Conservation (phyloP, 2,797 vertebrate species). For the Poecilia velifera region DNA sequence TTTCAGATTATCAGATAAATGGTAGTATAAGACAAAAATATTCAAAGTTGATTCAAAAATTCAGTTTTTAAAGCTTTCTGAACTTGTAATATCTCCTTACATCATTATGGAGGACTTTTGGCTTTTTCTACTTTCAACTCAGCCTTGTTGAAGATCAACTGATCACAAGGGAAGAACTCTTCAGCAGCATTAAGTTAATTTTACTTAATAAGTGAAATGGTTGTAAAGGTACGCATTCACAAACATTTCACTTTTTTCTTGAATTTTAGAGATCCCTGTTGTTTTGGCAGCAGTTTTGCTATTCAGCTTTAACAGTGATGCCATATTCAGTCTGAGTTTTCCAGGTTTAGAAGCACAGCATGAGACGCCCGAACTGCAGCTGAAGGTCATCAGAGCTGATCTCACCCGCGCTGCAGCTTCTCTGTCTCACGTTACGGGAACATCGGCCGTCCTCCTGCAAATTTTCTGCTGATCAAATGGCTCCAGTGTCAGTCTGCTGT, state of each 20-base stretch:
- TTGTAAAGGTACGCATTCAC: background rate
- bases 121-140: background rate
- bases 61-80: background rate
- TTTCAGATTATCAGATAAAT: background rate
- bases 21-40: background rate
- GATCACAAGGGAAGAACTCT: background rate
- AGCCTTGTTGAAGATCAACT: background rate
- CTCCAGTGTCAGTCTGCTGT: constrained; percentile 15
- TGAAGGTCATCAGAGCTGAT: constrained; percentile 39
- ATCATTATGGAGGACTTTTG: background rate
- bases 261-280: background rate
- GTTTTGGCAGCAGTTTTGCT: background rate
- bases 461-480: constrained; percentile 17
- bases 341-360: constrained; percentile 20
- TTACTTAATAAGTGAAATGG: background rate
- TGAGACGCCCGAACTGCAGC: constrained; percentile 11
- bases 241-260: background rate
- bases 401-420: constrained; percentile 8
- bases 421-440: constrained; percentile 21
- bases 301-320: constrained; percentile 8
- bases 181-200: background rate
- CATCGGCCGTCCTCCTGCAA: constrained; percentile 12
- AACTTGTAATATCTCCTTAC: too few relatives aligned
- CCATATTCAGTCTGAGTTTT: constrained; percentile 12
- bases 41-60: background rate